Evolutionary conservation across 1,140 invertebrate genomes (phyloP).

Genomic region (Leptinotarsa lineolata): DNA sequence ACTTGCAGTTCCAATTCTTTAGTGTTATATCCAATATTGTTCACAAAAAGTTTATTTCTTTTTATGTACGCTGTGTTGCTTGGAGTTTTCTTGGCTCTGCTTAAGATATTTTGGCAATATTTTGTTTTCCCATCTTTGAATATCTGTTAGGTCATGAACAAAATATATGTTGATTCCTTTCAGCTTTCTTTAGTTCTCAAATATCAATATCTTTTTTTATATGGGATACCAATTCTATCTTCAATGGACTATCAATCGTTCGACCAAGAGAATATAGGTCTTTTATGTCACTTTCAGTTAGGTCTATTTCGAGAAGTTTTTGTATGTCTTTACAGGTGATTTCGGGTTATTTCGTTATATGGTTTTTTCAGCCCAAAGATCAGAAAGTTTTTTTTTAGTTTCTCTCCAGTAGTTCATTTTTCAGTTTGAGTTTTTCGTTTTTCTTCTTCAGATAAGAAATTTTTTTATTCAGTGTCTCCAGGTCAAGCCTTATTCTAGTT

Average conservation of each 20-base stretch:
- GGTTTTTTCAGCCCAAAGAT: too few species aligned
- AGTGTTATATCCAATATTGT: conserved; percentile 10
- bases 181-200: not conserved
- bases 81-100: conserved; percentile 9
- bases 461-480: conserved; percentile 16
- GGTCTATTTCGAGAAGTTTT: not conserved
- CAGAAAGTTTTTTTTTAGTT: too few species aligned
- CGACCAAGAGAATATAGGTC: conserved; percentile 1
- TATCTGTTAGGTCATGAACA: conserved; percentile 1
- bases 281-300: conserved; percentile 7
- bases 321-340: not conserved
- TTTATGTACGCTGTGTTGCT: conserved; percentile 11
- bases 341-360: not conserved
- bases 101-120: not conserved
- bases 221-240: conserved; percentile 1
- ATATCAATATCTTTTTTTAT: conserved; percentile 18
- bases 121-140: not conserved
- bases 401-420: not conserved
- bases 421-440: not conserved
- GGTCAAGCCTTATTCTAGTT: conserved; percentile 10
- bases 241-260: not conserved
- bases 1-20: too few species aligned
- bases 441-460: not conserved
- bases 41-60: conserved; percentile 12
- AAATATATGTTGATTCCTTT: conserved; percentile 10